Conservation (phyloP, 2,888 invertebrate species). For the Chirona hameri region DNA sequence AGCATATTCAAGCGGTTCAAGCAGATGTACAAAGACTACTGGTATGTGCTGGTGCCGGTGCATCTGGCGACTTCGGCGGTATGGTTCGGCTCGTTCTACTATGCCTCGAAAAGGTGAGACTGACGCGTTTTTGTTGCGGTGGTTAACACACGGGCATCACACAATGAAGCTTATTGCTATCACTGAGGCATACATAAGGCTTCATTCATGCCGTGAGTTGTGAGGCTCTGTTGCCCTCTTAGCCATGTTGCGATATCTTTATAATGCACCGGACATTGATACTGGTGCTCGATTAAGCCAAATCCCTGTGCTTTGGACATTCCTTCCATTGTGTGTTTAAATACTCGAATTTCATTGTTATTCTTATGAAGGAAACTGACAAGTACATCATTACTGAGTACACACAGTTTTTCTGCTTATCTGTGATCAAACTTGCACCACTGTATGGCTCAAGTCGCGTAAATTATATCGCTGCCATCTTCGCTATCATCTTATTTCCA, state of each 20-base stretch:
- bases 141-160: no score
- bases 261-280: conserved; percentile 32
- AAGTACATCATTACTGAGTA: no score
- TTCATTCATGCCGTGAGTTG: not conserved
- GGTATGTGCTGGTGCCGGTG: conserved; percentile 93
- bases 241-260: not conserved
- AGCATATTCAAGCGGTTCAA: conserved; percentile 74
- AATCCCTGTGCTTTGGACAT: no score
- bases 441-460: no score
- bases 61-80: conserved; percentile 80
- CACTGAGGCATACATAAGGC: not conserved
- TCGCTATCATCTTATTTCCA: no score
- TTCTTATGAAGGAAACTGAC: no score
- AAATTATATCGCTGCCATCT: no score
- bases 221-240: conserved; percentile 24
- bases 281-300: not conserved
- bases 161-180: no score
- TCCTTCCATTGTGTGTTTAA: no score
- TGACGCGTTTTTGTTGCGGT: not conserved
- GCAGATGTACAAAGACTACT: conserved; percentile 89
- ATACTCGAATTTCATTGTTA: no score
- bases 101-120: conserved; percentile 73
- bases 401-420: no score
- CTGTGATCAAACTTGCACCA: no score
- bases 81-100: conserved; percentile 88